Evolutionary conservation across 2,888 invertebrate species (phyloP).

Genomic region (Axea sp.): DNA sequence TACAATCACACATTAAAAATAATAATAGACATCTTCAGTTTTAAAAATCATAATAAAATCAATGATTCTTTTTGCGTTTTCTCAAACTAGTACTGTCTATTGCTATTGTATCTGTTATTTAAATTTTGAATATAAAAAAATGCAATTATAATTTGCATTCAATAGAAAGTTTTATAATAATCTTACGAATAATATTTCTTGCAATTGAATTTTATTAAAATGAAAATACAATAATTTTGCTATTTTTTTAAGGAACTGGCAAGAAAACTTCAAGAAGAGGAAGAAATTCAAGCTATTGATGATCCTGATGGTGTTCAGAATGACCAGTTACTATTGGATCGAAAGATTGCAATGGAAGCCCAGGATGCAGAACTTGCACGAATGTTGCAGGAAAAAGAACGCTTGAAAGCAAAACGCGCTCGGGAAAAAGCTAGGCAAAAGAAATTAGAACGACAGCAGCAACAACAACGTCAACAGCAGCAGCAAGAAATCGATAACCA

Average conservation of each 20-base stretch:
- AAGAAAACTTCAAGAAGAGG: constrained; percentile 87
- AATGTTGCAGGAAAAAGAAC: constrained; percentile 87
- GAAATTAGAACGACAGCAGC: constrained; percentile 80
- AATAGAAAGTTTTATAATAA: too few relatives aligned
- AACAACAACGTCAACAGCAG: constrained; percentile 82
- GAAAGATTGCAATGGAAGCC: constrained; percentile 87
- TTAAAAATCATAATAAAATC: too few relatives aligned
- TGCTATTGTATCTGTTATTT: too few relatives aligned
- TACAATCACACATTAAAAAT: too few relatives aligned
- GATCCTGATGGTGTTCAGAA: constrained; percentile 79
- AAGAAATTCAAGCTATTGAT: constrained; percentile 82
- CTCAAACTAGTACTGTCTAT: too few relatives aligned
- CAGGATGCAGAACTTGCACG: constrained; percentile 89
- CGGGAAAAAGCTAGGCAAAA: constrained; percentile 83
- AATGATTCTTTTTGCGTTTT: too few relatives aligned
- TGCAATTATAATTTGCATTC: too few relatives aligned
- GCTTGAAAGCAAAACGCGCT: constrained; percentile 85
- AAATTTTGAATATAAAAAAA: too few relatives aligned
- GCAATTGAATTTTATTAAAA: too few relatives aligned
- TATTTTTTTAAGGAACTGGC: constrained; percentile 83
- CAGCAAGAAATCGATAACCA: constrained; percentile 80
- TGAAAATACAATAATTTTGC: constrained; percentile 1
- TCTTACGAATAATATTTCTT: too few relatives aligned
- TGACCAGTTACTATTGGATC: constrained; percentile 79
- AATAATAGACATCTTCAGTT: too few relatives aligned